Base-by-base conservation (phyloP, 1,140 invertebrate species). In the Alviniconcha marisindica region DNA sequence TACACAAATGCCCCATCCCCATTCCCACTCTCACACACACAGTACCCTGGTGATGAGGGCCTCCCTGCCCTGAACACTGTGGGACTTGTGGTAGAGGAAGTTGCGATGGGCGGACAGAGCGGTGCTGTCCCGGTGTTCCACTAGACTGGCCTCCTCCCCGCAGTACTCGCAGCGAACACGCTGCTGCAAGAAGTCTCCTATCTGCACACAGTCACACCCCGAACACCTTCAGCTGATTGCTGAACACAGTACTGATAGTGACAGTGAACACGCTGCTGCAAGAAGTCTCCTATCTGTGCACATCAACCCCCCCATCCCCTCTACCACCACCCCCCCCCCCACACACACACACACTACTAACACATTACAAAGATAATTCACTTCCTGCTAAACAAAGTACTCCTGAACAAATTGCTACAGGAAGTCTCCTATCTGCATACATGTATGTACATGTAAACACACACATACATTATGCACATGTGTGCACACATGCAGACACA, bases 391-490 rank as follows among this genome's bases (percentile, higher is more conserved):
- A n/a, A n/a, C n/a, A n/a, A n/a, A n/a, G n/a, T n/a, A n/a, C n/a
- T n/a, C 90, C 0, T 83, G 84, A n/a, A 92, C 90, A 66, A 89
- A 83, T 56, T 90, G 89, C 78, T 89, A 88, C 79, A 91, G 86
- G 84, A 92, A 92, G 33, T 91, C 91, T 69, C 88, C 51, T 71
- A 91, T n/a, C n/a, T n/a, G n/a, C n/a, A n/a, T n/a, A n/a, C n/a
- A n/a, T n/a, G n/a, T n/a, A n/a, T n/a, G n/a, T n/a, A n/a, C n/a
- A n/a, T n/a, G n/a, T n/a, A n/a, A n/a, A n/a, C n/a, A n/a, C n/a
- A n/a, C n/a, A n/a, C n/a, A n/a, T n/a, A n/a, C n/a, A n/a, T n/a
- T n/a, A n/a, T n/a, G n/a, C n/a, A n/a, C n/a, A n/a, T n/a, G n/a
- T n/a, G n/a, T n/a, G n/a, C n/a, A n/a, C n/a, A n/a, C n/a, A n/a